Evolutionary conservation across 2,113 vertebrate species (phyloP).

Genomic region (Melozone crissalis): DNA sequence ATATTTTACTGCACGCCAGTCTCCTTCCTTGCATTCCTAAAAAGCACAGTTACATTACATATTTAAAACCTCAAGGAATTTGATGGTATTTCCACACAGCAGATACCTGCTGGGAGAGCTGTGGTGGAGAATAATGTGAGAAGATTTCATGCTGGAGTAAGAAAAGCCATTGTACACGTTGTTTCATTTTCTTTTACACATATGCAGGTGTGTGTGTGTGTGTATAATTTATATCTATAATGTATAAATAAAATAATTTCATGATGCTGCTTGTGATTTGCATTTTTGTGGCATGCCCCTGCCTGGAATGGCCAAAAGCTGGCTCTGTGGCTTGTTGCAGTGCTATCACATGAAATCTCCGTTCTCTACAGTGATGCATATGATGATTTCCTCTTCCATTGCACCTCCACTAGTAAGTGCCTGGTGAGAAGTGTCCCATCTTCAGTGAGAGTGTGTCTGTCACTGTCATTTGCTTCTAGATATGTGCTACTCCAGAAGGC

Average conservation of each 20-base stretch:
- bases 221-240: neutral
- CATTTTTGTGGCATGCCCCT: neutral
- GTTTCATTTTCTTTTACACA: neutral
- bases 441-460: neutral
- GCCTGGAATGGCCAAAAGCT: neutral
- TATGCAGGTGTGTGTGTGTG: neutral
- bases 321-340: neutral
- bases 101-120: neutral
- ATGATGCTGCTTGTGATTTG: neutral
- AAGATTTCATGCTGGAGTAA: neutral
- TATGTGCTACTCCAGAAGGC: neutral
- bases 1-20: neutral
- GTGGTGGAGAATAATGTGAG: neutral
- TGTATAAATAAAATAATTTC: neutral
- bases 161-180: neutral
- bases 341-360: neutral
- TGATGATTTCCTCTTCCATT: neutral
- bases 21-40: neutral
- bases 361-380: accelerated
- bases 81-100: neutral
- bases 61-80: constrained; percentile 28
- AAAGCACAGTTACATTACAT: constrained; percentile 7
- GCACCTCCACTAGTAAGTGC: neutral
- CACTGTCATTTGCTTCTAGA: neutral
- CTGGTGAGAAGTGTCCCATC: neutral